A percentile compares a stretch with the other conserved stretches of the same genome.
phyloP scores from a whole-genome alignment of 2,797 vertebrate species.

The Carduelis carduelis region DNA sequence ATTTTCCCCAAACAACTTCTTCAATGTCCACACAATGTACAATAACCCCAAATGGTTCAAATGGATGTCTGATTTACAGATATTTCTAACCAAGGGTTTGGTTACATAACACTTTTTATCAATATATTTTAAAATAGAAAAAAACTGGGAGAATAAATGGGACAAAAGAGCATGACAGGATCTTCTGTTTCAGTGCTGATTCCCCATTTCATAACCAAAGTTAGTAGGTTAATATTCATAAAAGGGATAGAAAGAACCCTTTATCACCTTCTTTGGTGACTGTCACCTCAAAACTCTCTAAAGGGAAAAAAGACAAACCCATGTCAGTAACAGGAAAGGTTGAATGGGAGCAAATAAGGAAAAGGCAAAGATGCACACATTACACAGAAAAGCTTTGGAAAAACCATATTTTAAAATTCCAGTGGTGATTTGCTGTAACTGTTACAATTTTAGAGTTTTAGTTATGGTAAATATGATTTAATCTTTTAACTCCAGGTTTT shows the following conservation, averaged over 20 bases:
- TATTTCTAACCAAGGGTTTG: slow-evolving; percentile 91
- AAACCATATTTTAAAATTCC: neutral
- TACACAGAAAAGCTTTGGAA: slow-evolving; percentile 60
- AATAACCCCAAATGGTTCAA: slow-evolving; percentile 69
- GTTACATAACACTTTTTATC: slow-evolving; percentile 86
- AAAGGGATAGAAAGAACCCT: slow-evolving; percentile 93
- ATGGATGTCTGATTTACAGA: slow-evolving; percentile 98
- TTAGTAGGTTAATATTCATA: slow-evolving; percentile 98
- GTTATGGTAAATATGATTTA: neutral
- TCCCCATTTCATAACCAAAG: slow-evolving; percentile 86
- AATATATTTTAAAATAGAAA: slow-evolving; percentile 76
- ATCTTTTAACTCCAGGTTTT: neutral
- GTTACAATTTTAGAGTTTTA: neutral
- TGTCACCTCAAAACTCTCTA: slow-evolving; percentile 99
- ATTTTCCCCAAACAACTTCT: neutral
- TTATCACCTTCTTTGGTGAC: slow-evolving; percentile 99
- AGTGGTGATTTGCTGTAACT: neutral
- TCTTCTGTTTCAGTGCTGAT: slow-evolving; percentile 90
- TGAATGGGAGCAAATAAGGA: slow-evolving; percentile 71
- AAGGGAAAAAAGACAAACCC: slow-evolving; percentile 97
- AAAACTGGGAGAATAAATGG: slow-evolving; percentile 72
- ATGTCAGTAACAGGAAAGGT: slow-evolving; percentile 89
- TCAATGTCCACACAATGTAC: neutral
- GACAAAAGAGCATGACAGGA: slow-evolving; percentile 83
- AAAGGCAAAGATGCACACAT: slow-evolving; percentile 69